phyloP scores from a whole-genome alignment of 2,888 invertebrate species.

The Globia sparganii region DNA sequence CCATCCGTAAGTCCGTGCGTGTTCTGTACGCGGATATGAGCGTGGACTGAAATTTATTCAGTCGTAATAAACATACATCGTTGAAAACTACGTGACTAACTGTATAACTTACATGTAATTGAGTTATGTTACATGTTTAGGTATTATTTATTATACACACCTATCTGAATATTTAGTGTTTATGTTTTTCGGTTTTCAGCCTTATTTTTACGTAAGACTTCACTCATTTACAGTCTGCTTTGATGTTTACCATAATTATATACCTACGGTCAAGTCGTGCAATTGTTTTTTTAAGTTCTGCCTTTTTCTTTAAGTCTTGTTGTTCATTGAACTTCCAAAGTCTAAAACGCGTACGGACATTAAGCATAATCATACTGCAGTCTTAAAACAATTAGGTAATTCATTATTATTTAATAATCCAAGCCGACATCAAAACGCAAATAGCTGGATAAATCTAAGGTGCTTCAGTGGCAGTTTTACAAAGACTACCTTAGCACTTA shows the following conservation, averaged over 20 bases:
- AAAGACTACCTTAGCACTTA: slow-evolving; percentile 29
- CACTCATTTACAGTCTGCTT: neutral
- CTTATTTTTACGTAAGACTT: neutral
- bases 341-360: neutral
- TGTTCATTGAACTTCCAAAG: neutral
- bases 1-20: slow-evolving; percentile 81
- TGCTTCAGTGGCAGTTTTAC: neutral
- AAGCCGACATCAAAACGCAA: neutral
- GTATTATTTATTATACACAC: slow-evolving; percentile 12
- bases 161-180: slow-evolving; percentile 6
- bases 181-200: neutral
- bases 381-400: neutral
- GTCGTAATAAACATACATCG: slow-evolving; percentile 61
- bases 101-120: slow-evolving; percentile 44
- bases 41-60: slow-evolving; percentile 73
- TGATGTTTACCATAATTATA: neutral
- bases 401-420: slow-evolving; percentile 6
- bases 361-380: neutral
- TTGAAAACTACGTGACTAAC: slow-evolving; percentile 49
- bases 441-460: neutral
- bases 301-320: neutral
- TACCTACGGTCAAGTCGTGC: too few relatives aligned
- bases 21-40: slow-evolving; percentile 85
- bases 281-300: neutral
- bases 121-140: slow-evolving; percentile 37